Conservation (phyloP, 2,113 vertebrate genomes). For the Helogale parvula region DNA sequence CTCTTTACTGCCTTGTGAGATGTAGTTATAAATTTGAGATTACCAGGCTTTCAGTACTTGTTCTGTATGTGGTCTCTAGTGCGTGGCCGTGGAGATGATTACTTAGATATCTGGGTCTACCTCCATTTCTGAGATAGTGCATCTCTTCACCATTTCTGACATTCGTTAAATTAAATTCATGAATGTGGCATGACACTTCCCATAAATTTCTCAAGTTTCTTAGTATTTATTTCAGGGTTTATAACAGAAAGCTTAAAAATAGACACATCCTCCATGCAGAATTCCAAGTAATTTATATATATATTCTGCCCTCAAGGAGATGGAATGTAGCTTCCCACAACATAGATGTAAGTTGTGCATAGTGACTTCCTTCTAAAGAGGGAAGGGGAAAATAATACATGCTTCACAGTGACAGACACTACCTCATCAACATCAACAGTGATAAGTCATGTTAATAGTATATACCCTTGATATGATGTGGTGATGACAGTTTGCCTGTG, state of each 20-base stretch:
- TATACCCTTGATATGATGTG: neutral
- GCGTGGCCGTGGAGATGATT: neutral
- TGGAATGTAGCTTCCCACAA: neutral
- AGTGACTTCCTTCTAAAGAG: neutral
- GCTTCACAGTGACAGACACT: neutral
- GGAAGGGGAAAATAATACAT: neutral
- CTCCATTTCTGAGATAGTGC: neutral
- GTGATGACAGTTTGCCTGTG: neutral
- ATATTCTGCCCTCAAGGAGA: neutral
- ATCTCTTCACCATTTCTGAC: neutral
- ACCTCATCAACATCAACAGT: neutral
- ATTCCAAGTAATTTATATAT: neutral
- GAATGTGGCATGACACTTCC: neutral
- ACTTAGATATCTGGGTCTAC: neutral
- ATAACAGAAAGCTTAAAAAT: neutral
- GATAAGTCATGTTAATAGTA: neutral
- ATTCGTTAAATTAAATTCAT: neutral
- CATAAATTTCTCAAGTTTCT: neutral
- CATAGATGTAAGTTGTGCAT: neutral
- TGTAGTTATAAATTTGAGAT: neutral
- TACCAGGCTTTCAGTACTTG: neutral
- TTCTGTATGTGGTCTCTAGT: neutral
- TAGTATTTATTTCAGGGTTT: neutral
- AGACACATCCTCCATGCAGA: neutral
- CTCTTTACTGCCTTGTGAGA: neutral